Evolutionary conservation across 1,140 invertebrate genomes (phyloP).

Genomic region (Drosophila setifemur): DNA sequence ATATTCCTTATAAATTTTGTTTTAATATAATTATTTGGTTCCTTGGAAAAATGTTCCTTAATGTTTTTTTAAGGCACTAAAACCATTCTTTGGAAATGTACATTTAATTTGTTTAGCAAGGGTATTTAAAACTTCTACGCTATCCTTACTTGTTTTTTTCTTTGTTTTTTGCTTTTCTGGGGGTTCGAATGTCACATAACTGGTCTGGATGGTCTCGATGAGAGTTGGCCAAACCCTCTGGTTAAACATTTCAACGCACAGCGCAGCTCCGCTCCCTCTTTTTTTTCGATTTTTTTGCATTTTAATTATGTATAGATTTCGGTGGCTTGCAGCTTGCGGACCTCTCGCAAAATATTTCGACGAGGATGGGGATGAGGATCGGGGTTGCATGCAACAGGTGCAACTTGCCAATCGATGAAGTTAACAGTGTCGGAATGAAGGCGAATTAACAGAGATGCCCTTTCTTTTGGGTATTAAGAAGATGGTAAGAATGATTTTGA

Average conservation of each 20-base stretch:
- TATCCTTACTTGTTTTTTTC: too few species aligned
- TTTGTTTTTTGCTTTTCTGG: not conserved
- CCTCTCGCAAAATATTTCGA: not conserved
- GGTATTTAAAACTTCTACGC: too few species aligned
- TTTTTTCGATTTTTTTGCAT: constrained; percentile 6
- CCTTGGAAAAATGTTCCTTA: too few species aligned
- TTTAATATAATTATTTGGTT: too few species aligned
- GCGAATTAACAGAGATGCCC: constrained; percentile 24
- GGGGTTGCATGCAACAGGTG: constrained; percentile 26
- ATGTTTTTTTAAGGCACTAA: too few species aligned
- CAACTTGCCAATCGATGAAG: constrained; percentile 20
- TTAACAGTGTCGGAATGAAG: constrained; percentile 31
- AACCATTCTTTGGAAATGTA: too few species aligned
- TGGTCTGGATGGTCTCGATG: constrained; percentile 13
- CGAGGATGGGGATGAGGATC: too few species aligned
- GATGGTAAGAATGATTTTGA: not conserved
- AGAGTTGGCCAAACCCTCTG: constrained; percentile 10
- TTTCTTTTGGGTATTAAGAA: too few species aligned
- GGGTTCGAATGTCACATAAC: constrained; percentile 42
- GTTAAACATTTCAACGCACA: constrained; percentile 27
- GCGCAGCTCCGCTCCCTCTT: not conserved
- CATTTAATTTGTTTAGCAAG: too few species aligned
- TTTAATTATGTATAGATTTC: constrained; percentile 78
- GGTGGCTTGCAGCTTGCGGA: constrained; percentile 63
- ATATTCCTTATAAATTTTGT: too few species aligned